Base-by-base conservation (phyloP, 1,140 invertebrate species). In the Drosophila bocqueti region DNA sequence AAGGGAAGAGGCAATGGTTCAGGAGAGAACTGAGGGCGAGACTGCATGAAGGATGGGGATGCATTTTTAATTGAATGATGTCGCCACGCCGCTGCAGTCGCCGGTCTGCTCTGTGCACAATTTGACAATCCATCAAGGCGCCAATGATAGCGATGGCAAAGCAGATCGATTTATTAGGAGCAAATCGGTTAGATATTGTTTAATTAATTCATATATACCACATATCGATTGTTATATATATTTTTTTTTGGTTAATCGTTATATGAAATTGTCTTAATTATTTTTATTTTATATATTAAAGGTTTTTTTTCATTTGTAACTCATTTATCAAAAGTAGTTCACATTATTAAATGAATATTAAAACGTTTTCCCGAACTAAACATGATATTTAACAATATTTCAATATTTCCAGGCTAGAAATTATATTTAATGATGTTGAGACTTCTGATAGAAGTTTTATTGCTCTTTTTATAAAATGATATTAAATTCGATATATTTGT, bases 91-190 rank as follows among this genome's bases (percentile, higher is more conserved):
- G 45, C 67, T 52, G 45, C 68, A 68, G 62, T 26, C 36, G 55
- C 55, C 24, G 4, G 55, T 58, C 55, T 40, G 55, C 55, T 13
- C 1, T 36, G 36, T 29, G 60, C 58, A 45, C 67, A 38, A 67
- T 59, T 71, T 73, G 54, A 73, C 67, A 73, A 73, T 73, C 68
- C 71, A 74, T 73, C 71, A 74, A 58, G 46, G 13, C 63, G 63
- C 60, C 58, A 43, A 63, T 59, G 29, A 45, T 45, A 21, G 60
- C 16, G 18, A 57, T 57, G 54, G 16, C 15, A 24, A 10, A 11
- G 15, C 1, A 1, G 8, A 57, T 40, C 15, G 54, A 26, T 26
- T 24, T 24, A n/a, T 10, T 7, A n/a, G n/a, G 11, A 55, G 1
- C 9, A 24, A n/a, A n/a, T 11, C 15, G 15, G 16, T 40, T 16